Conservation (phyloP, 1,140 invertebrate genomes). For the Saccostrea echinata region DNA sequence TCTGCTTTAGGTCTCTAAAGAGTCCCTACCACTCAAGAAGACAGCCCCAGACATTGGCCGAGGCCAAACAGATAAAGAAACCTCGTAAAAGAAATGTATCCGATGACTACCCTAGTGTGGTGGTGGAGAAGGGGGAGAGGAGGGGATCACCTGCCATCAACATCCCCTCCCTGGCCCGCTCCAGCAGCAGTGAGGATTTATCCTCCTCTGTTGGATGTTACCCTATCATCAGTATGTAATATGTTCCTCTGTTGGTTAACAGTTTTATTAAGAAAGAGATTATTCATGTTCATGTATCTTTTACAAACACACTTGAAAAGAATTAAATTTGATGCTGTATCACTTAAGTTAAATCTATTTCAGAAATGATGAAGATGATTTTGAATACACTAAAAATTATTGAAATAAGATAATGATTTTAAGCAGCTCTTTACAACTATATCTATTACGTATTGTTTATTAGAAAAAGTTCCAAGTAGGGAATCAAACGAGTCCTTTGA, state of each 20-base stretch:
- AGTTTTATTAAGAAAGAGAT: no score
- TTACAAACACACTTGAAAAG: not conserved
- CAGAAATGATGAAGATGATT: not conserved
- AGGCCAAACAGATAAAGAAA: slow-evolving; percentile 62
- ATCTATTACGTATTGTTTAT: not conserved
- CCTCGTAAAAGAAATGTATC: slow-evolving; percentile 70
- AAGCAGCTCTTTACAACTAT: not conserved
- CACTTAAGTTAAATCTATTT: not conserved
- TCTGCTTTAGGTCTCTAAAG: not conserved
- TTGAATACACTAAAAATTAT: not conserved
- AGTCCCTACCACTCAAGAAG: not conserved
- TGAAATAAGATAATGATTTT: not conserved
- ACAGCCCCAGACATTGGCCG: slow-evolving; percentile 64
- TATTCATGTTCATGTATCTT: no score
- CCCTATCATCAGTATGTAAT: slow-evolving; percentile 64
- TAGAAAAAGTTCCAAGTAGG: slow-evolving; percentile 63
- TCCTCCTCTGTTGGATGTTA: slow-evolving; percentile 72
- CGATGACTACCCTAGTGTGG: slow-evolving; percentile 66
- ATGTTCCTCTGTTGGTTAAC: not conserved
- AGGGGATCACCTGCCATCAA: slow-evolving; percentile 63
- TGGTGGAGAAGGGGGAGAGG: slow-evolving; percentile 54
- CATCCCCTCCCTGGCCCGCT: slow-evolving; percentile 61
- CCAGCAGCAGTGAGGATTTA: slow-evolving; percentile 63
- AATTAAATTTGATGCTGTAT: not conserved
- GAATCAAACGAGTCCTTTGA: slow-evolving; percentile 68